Conservation (phyloP, 2,113 vertebrate genomes). For the Peromyscus maniculatus region DNA sequence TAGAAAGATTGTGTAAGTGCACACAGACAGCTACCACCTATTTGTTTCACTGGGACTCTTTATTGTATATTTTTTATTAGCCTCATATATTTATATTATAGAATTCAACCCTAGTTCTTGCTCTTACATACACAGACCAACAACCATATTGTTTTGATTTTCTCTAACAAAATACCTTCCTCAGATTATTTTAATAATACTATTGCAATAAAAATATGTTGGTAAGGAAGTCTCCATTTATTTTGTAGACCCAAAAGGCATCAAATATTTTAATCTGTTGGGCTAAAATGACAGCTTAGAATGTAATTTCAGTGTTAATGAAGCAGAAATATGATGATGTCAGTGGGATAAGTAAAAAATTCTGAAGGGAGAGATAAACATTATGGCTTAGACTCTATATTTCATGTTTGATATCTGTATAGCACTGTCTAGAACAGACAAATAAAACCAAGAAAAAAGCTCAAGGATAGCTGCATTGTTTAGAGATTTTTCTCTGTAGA, state of each 20-base stretch:
- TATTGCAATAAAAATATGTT: neutral
- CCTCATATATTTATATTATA: neutral
- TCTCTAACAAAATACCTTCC: neutral
- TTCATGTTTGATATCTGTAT: neutral
- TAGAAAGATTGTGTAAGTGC: neutral
- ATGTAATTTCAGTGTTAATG: neutral
- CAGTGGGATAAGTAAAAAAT: neutral
- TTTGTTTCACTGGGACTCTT: neutral
- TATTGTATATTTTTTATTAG: neutral
- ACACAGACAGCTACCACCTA: neutral
- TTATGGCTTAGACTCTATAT: neutral
- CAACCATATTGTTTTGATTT: neutral
- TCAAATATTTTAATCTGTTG: neutral
- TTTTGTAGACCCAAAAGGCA: neutral
- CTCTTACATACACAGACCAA: neutral
- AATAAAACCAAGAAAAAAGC: neutral
- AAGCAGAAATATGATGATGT: slow-evolving; percentile 9
- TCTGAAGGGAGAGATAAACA: neutral
- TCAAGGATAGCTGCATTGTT: neutral
- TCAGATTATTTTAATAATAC: slow-evolving; percentile 7
- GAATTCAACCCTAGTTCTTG: neutral
- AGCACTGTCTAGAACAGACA: neutral
- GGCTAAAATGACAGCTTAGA: neutral
- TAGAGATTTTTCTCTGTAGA: slow-evolving; percentile 9
- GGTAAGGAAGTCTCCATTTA: neutral